Evolutionary conservation across 2,888 invertebrate species (phyloP).

Genomic region (Drosophila affinis): DNA sequence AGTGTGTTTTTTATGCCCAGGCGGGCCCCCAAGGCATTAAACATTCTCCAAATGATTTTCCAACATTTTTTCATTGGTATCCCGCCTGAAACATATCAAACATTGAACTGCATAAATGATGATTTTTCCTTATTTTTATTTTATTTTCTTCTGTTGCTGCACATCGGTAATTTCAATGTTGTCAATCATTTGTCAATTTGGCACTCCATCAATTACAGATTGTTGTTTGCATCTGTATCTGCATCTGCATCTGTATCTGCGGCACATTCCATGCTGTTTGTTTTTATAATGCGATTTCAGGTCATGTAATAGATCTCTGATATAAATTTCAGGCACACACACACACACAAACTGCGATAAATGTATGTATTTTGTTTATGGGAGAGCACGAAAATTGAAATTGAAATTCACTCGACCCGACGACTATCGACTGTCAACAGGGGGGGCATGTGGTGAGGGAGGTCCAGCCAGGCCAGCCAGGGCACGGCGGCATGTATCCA

Average conservation of each 20-base stretch:
- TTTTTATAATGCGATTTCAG: slow-evolving; percentile 35
- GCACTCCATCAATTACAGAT: slow-evolving; percentile 65
- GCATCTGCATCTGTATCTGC: slow-evolving; percentile 26
- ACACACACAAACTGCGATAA: background rate
- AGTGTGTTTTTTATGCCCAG: no score
- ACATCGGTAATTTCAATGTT: slow-evolving; percentile 46
- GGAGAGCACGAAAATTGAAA: slow-evolving; percentile 45
- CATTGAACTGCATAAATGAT: background rate
- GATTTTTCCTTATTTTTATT: slow-evolving; percentile 25
- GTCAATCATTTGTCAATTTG: slow-evolving; percentile 77
- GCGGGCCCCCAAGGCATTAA: no score
- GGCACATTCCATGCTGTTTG: slow-evolving; percentile 28
- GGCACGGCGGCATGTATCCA: slow-evolving; percentile 17
- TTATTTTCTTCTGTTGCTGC: slow-evolving; percentile 31
- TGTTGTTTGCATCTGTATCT: slow-evolving; percentile 18
- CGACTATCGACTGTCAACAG: slow-evolving; percentile 54
- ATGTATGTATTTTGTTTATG: slow-evolving; percentile 9
- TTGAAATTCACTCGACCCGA: slow-evolving; percentile 62
- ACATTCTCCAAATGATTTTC: no score
- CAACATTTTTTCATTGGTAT: background rate
- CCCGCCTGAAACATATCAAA: background rate
- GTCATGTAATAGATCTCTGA: slow-evolving; percentile 36
- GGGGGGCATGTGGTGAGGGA: background rate
- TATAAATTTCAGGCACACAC: slow-evolving; percentile 30
- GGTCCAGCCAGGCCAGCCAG: background rate